phyloP scores from a whole-genome alignment of 2,797 vertebrate genomes.

The Neopelma chrysocephalum region DNA sequence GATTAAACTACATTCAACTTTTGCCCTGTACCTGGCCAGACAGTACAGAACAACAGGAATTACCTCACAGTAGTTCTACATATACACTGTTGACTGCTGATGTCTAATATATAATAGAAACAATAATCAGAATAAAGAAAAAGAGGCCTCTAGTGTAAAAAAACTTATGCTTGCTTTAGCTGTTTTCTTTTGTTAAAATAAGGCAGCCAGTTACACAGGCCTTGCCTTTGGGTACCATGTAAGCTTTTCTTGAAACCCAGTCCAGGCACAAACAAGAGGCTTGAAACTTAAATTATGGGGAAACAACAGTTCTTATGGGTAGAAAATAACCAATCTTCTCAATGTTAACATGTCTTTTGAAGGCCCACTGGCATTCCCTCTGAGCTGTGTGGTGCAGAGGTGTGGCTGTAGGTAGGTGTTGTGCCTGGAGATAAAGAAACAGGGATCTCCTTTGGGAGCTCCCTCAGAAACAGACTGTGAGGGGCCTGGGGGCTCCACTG shows the following conservation, averaged over 20 bases:
- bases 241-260: neutral
- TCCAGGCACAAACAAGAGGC: neutral
- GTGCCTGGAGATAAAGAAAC: neutral
- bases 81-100: neutral
- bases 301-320: neutral
- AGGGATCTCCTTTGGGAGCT: neutral
- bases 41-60: neutral
- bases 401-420: neutral
- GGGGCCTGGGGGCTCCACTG: neutral
- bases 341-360: neutral
- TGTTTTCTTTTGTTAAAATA: neutral
- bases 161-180: neutral
- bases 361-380: neutral
- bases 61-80: neutral
- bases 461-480: neutral
- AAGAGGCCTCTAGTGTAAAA: neutral
- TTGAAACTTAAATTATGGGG: neutral
- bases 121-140: neutral
- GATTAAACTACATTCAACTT: conserved; percentile 15
- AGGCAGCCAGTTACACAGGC: neutral
- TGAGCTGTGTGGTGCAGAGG: neutral
- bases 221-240: neutral
- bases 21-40: neutral
- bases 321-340: neutral
- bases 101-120: neutral